phyloP scores from a whole-genome alignment of 1,140 invertebrate species.

The Bombus confusus region DNA sequence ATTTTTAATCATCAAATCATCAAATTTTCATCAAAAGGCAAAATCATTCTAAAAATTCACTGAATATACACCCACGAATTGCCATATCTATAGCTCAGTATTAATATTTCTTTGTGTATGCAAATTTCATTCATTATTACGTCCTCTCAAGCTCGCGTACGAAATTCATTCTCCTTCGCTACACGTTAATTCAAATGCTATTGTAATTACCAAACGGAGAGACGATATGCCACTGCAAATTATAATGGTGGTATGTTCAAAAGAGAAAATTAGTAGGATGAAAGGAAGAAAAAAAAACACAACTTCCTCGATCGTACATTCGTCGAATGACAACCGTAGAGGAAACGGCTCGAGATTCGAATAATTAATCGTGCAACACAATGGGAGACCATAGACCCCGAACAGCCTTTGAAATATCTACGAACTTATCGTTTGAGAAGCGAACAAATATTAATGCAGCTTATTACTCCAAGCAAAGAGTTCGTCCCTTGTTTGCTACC shows the following conservation, averaged over 20 bases:
- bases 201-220: background rate
- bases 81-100: no score
- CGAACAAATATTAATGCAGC: conserved; percentile 67
- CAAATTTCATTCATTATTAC: background rate
- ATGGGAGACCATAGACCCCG: conserved; percentile 28
- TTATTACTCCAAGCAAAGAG: conserved; percentile 68
- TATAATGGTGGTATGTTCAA: background rate
- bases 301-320: background rate
- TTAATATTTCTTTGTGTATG: background rate
- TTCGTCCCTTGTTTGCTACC: conserved; percentile 55
- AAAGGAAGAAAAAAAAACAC: background rate
- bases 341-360: conserved; percentile 25
- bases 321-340: background rate
- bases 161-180: background rate
- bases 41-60: no score
- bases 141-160: background rate
- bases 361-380: conserved; percentile 51
- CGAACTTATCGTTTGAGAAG: conserved; percentile 64
- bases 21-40: no score
- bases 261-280: background rate
- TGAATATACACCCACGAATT: no score
- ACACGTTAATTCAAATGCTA: background rate
- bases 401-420: conserved; percentile 34
- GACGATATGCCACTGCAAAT: background rate
- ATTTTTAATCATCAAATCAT: no score